Conservation (phyloP, 2,888 invertebrate species). For the Muscina levida region DNA sequence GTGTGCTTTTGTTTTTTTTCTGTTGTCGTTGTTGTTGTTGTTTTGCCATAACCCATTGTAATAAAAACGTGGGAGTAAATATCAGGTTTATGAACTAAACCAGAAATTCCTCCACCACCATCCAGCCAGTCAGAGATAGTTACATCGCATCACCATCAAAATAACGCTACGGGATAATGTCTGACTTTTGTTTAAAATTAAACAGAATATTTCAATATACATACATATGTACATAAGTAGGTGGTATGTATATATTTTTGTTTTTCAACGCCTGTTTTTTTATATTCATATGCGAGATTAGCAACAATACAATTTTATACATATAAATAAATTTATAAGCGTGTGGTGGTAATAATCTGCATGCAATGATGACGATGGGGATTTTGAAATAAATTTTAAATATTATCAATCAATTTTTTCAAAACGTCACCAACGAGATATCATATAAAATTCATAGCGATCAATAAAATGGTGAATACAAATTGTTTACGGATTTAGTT, state of each 20-base stretch:
- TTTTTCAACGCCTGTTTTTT: background rate
- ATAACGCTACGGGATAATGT: too few species aligned
- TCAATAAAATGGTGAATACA: background rate
- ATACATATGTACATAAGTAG: too few species aligned
- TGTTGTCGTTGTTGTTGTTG: too few species aligned
- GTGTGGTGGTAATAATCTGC: background rate
- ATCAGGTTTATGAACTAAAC: slow-evolving; percentile 54
- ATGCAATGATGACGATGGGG: background rate
- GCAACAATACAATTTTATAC: background rate
- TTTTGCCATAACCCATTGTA: background rate
- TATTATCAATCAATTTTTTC: background rate
- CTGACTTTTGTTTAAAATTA: too few species aligned
- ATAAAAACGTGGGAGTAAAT: slow-evolving; percentile 44
- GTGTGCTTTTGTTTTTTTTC: too few species aligned
- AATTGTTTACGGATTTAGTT: too few species aligned
- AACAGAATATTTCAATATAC: too few species aligned
- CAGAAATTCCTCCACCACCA: slow-evolving; percentile 16
- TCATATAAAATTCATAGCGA: background rate
- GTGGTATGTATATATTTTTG: too few species aligned
- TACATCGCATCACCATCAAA: background rate
- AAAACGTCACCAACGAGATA: background rate
- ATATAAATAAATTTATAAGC: background rate
- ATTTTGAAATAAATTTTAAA: background rate
- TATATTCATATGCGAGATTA: background rate
- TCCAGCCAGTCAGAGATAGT: background rate